Evolutionary conservation across 2,113 vertebrate species (phyloP), one percentile per base, ranked within the genome.

Genomic region (Microcebus murinus): DNA sequence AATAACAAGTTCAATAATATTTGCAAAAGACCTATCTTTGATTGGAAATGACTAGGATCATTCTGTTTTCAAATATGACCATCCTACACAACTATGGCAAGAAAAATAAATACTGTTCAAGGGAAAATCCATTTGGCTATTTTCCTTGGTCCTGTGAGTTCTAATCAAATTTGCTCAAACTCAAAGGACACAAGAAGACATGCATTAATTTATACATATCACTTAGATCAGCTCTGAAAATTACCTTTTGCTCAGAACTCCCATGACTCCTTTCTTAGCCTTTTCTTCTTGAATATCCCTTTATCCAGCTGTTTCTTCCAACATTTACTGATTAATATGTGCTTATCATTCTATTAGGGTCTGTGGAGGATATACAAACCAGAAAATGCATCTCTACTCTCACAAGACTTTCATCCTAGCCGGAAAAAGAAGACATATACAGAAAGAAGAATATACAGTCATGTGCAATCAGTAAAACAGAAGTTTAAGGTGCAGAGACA

Each of bases 1-100:
- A 95, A 81, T 73, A 87, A 89, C 34, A 82, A 85, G 27, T 61
- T 36, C 81, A 55, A 74, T 89, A 73, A 83, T 88, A 96, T 96
- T 91, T 91, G 73, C 20, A 80, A 70, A 95, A 73, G n/a, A 57
- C 9, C 34, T 21, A 39, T 34, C 23, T 80, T 50, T 91, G 52
- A 76, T n/a, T 80, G 67, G 57, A 92, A 94, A 96, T 48, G 45
- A 17, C 31, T 17, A 71, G 18, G 23, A 34, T 61, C 48, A 55
- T 61, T 73, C 81, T 74, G 23, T 91, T n/a, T 90, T 91, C 61
- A 76, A 14, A 14, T 42, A 25, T 88, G 61, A 91, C 21, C 11
- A 87, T 76, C 27, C 80, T 70, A 36, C 4, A 34, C 23, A 65
- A 39, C 15, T 15, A 81, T 31, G 9, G 20, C 25, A 96, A 93